Evolutionary conservation across 2,888 invertebrate species (phyloP).

Genomic region (Dione vanillae): DNA sequence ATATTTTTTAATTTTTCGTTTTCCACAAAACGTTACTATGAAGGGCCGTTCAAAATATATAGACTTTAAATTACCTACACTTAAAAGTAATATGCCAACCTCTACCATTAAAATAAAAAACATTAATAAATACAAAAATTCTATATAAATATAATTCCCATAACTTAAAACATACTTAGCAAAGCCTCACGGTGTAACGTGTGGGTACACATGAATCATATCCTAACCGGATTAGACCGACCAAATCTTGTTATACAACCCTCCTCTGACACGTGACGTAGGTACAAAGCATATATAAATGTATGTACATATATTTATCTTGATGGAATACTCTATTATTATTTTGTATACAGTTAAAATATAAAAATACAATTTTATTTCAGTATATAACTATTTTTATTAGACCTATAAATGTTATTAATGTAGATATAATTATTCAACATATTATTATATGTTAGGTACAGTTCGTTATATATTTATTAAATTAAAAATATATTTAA

Average conservation of each 20-base stretch:
- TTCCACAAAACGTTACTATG: too few species aligned
- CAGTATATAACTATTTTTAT: too few species aligned
- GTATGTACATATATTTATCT: conserved; percentile 13
- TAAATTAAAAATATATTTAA: background rate
- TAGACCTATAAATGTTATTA: too few species aligned
- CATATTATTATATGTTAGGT: too few species aligned
- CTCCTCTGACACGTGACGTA: conserved; percentile 75
- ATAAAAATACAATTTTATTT: too few species aligned
- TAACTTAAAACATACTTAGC: conserved; percentile 1
- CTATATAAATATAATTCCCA: background rate
- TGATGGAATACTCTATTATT: background rate
- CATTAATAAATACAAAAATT: background rate
- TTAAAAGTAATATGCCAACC: too few species aligned
- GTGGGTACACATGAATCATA: conserved; percentile 75
- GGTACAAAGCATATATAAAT: conserved; percentile 13
- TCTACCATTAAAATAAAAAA: too few species aligned
- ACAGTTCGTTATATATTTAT: too few species aligned
- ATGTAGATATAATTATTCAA: too few species aligned
- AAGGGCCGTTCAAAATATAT: too few species aligned
- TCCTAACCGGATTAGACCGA: conserved; percentile 73
- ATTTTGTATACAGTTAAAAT: background rate
- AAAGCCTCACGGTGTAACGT: conserved; percentile 28
- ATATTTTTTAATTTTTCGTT: too few species aligned
- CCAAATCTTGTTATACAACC: conserved; percentile 77
- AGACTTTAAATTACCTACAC: too few species aligned